These are phyloP conservation scores for Neolamprologus variostigma DNA, from an alignment of 2,113 vertebrate species.

Conservation along the genomic window DNA sequence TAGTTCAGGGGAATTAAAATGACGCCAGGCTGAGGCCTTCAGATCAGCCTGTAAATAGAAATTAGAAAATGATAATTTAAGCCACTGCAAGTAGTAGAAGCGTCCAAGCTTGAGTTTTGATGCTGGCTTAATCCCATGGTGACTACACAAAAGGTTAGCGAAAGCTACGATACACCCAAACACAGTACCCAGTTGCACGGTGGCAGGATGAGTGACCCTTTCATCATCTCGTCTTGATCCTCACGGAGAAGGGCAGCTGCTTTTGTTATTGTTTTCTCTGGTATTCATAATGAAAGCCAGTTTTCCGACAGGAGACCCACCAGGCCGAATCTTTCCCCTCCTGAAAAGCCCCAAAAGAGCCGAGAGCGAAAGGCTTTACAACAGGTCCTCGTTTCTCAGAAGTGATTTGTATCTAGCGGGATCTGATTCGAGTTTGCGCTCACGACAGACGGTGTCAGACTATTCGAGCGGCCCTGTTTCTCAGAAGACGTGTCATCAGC, in stretches of 20 bases:
- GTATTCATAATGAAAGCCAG: neutral
- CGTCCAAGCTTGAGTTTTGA: neutral
- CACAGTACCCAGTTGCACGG: neutral
- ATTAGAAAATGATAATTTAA: neutral
- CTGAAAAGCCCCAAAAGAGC: neutral
- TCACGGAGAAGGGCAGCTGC: neutral
- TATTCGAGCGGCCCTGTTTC: neutral
- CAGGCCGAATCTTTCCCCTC: neutral
- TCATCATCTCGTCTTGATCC: neutral
- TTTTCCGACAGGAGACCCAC: neutral
- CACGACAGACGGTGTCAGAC: neutral
- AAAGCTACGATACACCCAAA: neutral
- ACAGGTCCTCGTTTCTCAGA: neutral
- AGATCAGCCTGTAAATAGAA: neutral
- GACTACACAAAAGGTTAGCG: slow-evolving; percentile 20
- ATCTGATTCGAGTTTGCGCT: neutral
- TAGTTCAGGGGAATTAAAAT: neutral
- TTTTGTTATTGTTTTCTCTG: neutral
- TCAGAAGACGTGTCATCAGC: neutral
- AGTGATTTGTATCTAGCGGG: neutral
- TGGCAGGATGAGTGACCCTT: neutral
- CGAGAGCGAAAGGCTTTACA: neutral
- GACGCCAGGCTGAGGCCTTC: neutral
- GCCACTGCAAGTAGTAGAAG: neutral
- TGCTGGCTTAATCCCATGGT: slow-evolving; percentile 14